Base-by-base conservation (phyloP, 2,888 invertebrate genomes). In the Pachliopta kotzebuea region DNA sequence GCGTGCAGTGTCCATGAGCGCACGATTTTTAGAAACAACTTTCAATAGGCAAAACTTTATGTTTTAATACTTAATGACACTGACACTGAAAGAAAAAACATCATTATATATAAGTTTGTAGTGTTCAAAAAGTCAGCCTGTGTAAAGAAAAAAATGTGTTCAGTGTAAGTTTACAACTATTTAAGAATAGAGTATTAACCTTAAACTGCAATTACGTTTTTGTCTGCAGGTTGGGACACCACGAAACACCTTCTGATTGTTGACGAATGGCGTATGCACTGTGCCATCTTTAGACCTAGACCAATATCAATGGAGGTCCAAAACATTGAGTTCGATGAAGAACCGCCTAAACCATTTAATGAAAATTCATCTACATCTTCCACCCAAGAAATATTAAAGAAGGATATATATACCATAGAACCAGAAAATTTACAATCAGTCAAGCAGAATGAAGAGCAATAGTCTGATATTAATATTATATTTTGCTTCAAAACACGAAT, bases 151-250 rank as follows among this genome's bases (percentile, higher is more conserved):
- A n/a, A n/a, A n/a, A n/a, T n/a, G n/a, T n/a, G n/a, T n/a, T n/a
- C n/a, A n/a, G n/a, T n/a, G n/a, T n/a, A n/a, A n/a, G n/a, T n/a
- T n/a, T n/a, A 37, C 14, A 37, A 26, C 26, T 26, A 26, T 26
- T 26, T 26, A 26, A 6, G 26, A 26, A 26, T 26, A 26, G 26
- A 3, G 6, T 6, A 26, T 26, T 14, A 14, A 37, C n/a, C n/a
- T 49, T n/a, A n/a, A 50, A 50, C 14, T 21, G 11, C 20, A 9
- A 62, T 65, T 59, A 61, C 50, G 45, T 63, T 66, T n/a, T n/a
- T 61, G 65, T 69, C 45, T 69, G 67, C 75, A 95, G 94, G 93
- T 57, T 95, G 95, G 95, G 84, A 88, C 60, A 81, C 92, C 21
- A 86, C 86, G 58, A 91, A 89, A 67, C 94, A 94, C 79, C 84